phyloP scores from a whole-genome alignment of 2,797 vertebrate species.

The Cynodonichthys magdalenae region DNA sequence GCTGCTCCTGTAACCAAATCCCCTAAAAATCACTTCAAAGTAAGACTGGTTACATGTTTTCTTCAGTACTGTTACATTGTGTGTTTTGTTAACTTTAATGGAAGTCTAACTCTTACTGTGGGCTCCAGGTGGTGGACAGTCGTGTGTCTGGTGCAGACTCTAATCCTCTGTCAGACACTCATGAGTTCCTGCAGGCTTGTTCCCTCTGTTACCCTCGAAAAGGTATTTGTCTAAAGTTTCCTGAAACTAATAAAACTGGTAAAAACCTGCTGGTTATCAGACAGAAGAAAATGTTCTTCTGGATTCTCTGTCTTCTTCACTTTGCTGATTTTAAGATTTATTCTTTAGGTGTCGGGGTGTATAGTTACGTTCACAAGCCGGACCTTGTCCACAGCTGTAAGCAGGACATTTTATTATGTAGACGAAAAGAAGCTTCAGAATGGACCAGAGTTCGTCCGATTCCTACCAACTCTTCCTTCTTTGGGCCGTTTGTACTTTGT shows the following conservation, averaged over 20 bases:
- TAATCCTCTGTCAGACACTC: slow-evolving; percentile 88
- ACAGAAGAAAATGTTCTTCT: no score
- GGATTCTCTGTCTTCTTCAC: no score
- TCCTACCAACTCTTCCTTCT: slow-evolving; percentile 84
- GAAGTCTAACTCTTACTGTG: slow-evolving; percentile 10
- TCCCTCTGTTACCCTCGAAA: slow-evolving; percentile 87
- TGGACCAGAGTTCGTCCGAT: slow-evolving; percentile 92
- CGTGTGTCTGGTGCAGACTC: slow-evolving; percentile 36
- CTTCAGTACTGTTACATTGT: neutral
- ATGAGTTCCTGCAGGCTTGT: slow-evolving; percentile 93
- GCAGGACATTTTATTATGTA: slow-evolving; percentile 86
- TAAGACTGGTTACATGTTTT: slow-evolving; percentile 42
- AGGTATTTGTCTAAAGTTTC: slow-evolving; percentile 75
- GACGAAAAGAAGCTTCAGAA: slow-evolving; percentile 74
- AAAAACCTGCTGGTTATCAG: no score
- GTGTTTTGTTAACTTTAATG: slow-evolving; percentile 17
- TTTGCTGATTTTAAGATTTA: neutral
- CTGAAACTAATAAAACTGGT: neutral
- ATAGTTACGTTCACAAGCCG: slow-evolving; percentile 87
- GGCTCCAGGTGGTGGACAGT: slow-evolving; percentile 36
- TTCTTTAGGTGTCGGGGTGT: slow-evolving; percentile 83
- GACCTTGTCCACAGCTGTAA: slow-evolving; percentile 89
- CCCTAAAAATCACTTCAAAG: slow-evolving; percentile 50
- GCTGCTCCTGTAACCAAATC: slow-evolving; percentile 28
- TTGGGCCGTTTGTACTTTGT: slow-evolving; percentile 90